Percentiles rank a stretch among this genome's conserved stretches.
These are phyloP conservation scores for Catonia carolina DNA, from an alignment of 2,888 invertebrate species.

Conservation along the genomic window DNA sequence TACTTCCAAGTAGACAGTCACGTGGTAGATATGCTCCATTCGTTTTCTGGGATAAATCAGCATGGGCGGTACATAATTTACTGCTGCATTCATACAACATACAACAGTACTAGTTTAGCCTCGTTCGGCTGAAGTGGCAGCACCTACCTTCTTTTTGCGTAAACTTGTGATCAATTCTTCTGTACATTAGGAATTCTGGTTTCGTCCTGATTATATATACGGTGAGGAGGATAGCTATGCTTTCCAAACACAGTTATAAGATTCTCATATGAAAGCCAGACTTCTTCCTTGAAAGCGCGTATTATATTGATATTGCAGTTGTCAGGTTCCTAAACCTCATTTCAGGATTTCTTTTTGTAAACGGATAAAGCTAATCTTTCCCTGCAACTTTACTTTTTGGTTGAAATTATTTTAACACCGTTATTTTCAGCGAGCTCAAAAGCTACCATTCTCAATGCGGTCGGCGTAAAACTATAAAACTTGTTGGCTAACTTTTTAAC, in stretches of 20 bases:
- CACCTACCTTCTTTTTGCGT: constrained; percentile 12
- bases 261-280: neutral
- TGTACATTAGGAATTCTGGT: constrained; percentile 9
- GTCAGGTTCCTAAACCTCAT: too few species aligned
- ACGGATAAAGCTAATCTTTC: too few species aligned
- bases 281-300: neutral
- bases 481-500: too few species aligned
- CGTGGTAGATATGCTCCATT: constrained; percentile 37
- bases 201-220: constrained; percentile 4
- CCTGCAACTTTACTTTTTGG: too few species aligned
- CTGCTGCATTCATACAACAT: constrained; percentile 42
- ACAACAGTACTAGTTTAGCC: constrained; percentile 25
- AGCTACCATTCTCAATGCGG: too few species aligned
- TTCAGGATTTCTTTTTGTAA: too few species aligned
- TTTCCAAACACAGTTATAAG: neutral
- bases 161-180: constrained; percentile 1
- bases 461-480: too few species aligned
- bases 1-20: constrained; percentile 30
- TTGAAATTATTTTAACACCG: too few species aligned
- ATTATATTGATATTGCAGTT: neutral
- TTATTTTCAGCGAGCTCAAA: too few species aligned
- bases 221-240: neutral
- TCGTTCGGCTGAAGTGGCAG: constrained; percentile 4
- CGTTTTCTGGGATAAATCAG: constrained; percentile 44
- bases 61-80: constrained; percentile 43